A percentile compares a stretch with the other conserved stretches of the same genome.
Conservation (phyloP, 1,140 invertebrate genomes). For the Arion vulgaris region DNA sequence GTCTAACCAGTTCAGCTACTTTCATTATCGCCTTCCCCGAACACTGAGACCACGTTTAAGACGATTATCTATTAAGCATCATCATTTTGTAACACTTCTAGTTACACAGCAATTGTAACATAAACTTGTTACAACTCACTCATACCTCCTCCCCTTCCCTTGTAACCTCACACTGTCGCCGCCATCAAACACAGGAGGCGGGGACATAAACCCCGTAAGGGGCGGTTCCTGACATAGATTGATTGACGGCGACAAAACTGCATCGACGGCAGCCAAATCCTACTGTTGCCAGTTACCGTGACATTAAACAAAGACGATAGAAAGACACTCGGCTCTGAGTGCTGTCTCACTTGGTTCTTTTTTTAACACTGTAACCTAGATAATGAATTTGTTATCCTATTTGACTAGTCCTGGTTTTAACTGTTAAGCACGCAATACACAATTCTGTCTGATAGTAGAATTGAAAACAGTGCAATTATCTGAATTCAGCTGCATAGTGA, state of each 20-base stretch:
- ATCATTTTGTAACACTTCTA: too few species aligned
- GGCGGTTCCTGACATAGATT: neutral
- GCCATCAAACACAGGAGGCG: neutral
- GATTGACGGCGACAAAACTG: constrained; percentile 11
- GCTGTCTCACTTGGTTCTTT: neutral
- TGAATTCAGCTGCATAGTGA: too few species aligned
- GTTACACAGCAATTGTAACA: neutral
- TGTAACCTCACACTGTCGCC: neutral
- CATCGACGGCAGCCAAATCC: neutral
- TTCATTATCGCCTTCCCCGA: too few species aligned
- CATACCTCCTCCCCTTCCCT: neutral
- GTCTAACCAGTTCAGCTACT: too few species aligned
- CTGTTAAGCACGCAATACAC: neutral
- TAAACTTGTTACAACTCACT: neutral
- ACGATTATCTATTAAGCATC: too few species aligned
- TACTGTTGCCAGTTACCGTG: neutral
- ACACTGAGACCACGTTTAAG: too few species aligned
- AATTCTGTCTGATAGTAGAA: too few species aligned
- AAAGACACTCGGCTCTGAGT: neutral
- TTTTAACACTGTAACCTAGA: neutral
- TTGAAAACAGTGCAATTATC: too few species aligned
- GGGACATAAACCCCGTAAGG: neutral
- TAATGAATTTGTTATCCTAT: neutral
- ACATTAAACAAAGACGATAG: neutral
- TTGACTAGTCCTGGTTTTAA: neutral